phyloP scores from a whole-genome alignment of 2,113 vertebrate genomes.

The Dipodomys stephensi region DNA sequence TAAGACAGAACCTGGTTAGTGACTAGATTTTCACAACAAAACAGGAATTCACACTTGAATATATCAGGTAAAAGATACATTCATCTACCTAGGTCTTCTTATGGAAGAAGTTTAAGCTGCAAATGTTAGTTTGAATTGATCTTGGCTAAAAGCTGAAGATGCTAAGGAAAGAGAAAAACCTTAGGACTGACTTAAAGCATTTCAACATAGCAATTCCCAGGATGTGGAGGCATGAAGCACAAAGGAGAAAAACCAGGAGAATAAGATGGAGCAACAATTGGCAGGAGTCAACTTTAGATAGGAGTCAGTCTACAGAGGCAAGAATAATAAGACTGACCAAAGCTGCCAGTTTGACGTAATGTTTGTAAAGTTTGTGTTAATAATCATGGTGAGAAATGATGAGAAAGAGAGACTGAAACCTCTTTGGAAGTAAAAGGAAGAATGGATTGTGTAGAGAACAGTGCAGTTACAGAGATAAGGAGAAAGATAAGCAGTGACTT shows the following conservation, averaged over 20 bases:
- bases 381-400: neutral
- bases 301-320: neutral
- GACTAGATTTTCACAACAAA: neutral
- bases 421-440: neutral
- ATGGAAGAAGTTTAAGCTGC: too few relatives aligned
- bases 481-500: neutral
- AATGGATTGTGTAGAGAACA: neutral
- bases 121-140: too few relatives aligned
- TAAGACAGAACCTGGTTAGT: neutral
- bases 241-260: neutral
- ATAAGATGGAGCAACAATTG: neutral
- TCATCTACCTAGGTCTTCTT: too few relatives aligned
- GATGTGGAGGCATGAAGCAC: neutral
- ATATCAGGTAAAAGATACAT: neutral
- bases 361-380: neutral
- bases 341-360: neutral
- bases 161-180: neutral
- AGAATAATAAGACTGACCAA: neutral
- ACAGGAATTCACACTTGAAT: neutral
- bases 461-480: neutral
- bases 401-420: neutral
- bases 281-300: neutral
- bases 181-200: neutral
- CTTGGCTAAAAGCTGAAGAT: too few relatives aligned
- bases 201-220: neutral